Percentiles rank a stretch among this genome's conserved stretches.
phyloP scores from a whole-genome alignment of 2,888 invertebrate genomes.

The Ceriagrion tenellum region DNA sequence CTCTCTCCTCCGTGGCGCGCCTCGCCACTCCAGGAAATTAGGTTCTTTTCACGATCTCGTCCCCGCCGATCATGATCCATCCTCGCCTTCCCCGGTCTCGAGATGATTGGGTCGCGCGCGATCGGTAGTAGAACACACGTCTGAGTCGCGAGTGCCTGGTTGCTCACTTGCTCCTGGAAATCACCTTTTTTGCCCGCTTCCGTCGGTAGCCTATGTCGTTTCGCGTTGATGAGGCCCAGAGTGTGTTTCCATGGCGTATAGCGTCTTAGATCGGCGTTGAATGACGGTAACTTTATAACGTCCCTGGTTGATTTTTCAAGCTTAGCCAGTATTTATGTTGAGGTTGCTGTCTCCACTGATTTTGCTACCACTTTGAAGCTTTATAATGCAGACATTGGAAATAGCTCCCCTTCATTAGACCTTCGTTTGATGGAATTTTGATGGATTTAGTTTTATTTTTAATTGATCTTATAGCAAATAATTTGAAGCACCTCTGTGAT shows the following conservation, averaged over 20 bases:
- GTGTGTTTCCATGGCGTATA: not conserved
- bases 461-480: too few relatives aligned
- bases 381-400: too few relatives aligned
- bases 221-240: not conserved
- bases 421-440: too few relatives aligned
- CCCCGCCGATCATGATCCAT: not conserved
- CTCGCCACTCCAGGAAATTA: not conserved
- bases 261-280: not conserved
- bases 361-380: too few relatives aligned
- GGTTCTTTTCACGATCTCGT: not conserved
- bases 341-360: too few relatives aligned
- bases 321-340: not conserved
- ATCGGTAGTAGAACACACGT: not conserved
- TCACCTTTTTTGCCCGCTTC: not conserved
- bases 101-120: not conserved
- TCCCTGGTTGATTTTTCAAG: not conserved
- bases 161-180: not conserved
- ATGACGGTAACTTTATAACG: not conserved
- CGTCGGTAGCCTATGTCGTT: not conserved
- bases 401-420: too few relatives aligned
- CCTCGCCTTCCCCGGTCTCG: not conserved
- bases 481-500: too few relatives aligned
- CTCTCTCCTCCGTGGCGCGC: not conserved
- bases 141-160: not conserved
- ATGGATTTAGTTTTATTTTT: too few relatives aligned